Evolutionary conservation across 2,888 invertebrate genomes (phyloP), one percentile per base, ranked within the genome.

Genomic region (Miltochrista miniata): DNA sequence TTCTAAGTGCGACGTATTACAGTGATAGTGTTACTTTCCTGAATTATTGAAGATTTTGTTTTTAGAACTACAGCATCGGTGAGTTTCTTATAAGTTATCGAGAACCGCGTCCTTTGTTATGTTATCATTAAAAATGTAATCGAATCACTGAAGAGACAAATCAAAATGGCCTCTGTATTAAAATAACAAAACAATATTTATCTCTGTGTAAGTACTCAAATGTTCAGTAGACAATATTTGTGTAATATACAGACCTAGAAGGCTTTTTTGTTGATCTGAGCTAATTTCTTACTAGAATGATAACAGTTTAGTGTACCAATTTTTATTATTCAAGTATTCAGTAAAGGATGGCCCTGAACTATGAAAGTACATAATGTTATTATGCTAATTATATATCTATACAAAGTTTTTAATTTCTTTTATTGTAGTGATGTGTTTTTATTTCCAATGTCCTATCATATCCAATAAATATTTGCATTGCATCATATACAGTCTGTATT

Each of bases 1-100:
- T 38, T 51, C 54, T 52, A 39, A 61, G 61, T 54, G 54, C 51
- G 58, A 61, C 66, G 68, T 36, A 50, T 53, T 51, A 35, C 18
- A 41, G 51, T 56, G 35, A 35, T 24, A 40, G 51, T 38, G 38
- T 52, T 53, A 52, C 45, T 45, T 30, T 61, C 49, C 51, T 10
- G 18, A 31, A 31, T 31, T 34, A 15, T 29, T 33, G 11, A 34
- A 29, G 18, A n/a, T 24, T 24, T 24, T 24, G 18, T 24, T 24
- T 24, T 24, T 24, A 24, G 3, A 31, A 18, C 13, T 38, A 29
- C 9, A 30, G 34, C 9, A 29, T 34, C 29, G 49, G 49, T 49
- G 14, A 39, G 49, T 45, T 33, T 31, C 10, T 31, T 7, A 18
- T 12, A 7, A 2, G 1, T 38, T 31, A 11, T 42, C n/a, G 31